Evolutionary conservation across 2,113 vertebrate genomes (phyloP), one percentile per base, ranked within the genome.

Genomic region (Rhadina sibilatrix): DNA sequence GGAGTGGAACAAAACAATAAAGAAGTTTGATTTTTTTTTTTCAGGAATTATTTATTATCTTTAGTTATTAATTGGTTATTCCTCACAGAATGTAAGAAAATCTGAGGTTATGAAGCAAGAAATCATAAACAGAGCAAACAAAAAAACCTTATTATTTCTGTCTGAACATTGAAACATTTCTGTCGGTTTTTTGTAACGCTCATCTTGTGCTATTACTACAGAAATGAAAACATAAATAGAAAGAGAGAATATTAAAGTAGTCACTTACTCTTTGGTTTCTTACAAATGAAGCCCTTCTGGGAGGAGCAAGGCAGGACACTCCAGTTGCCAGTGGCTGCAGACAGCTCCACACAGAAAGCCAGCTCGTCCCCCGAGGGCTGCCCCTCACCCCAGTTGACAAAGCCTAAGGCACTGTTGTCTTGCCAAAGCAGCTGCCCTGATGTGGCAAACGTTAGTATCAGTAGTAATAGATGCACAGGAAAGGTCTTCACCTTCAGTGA

Each of bases 251-350:
- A 37, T 68, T 53, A 12, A 87, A 83, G 22, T 18, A 74, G 47
- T 37, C 28, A 96, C 97, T 97, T 97, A 99, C 99, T 96, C 98
- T 99, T 99, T 46, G 97, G 71, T 77, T 86, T 98, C 98, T 99
- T 99, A 96, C 99, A 99, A 93, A 99, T 98, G 69, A 93, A 99
- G 9, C 98, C 96, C 75, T 90, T 98, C 75, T 98, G 98, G 69
- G 96, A 97, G 66, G 94, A 97, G 94, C 99, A 99, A 64, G 96
- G 97, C 63, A 68, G 68, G 57, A 97, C 98, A 30, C 79, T 98
- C 99, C 99, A 99, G 87, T 87, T 50, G 33, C 98, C 98, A 0
- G 83, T 98, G 31, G 97, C 95, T 0, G 99, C 97, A 50, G 92
- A 83, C 40, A 99, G 46, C 75, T 96, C 96, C 46, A 98, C 98